Base-by-base conservation (phyloP, 2,888 invertebrate genomes). In the Ophion ventricosus region DNA sequence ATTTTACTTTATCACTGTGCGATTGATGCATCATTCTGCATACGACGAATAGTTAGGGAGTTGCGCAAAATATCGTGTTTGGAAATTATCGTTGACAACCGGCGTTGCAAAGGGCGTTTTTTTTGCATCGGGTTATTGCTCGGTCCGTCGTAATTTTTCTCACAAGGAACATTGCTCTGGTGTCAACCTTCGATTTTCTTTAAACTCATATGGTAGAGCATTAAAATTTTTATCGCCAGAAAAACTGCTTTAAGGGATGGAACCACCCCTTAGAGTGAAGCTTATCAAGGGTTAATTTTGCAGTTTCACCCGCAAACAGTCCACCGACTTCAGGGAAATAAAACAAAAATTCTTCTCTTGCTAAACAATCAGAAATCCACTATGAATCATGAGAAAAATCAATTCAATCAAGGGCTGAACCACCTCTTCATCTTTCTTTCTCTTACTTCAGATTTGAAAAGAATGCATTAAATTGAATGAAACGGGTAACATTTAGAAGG, bases 101-200 rank as follows among this genome's bases (percentile, higher is more conserved):
- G n/a, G n/a, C n/a, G n/a, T 82, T 54, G 17, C 26, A 70, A 72
- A 43, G 17, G 20, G 54, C 69, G 61, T 23, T 25, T 74, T n/a
- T 69, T 59, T 59, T 8, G 35, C 23, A 69, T 75, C 35, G 61
- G 76, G 63, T 70, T 70, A 26, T 49, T 61, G 7, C 49, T 43
- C 43, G 0, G 14, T 17, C 4, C 49, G 8, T 49, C 0, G 49
- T 14, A 14, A 49, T 49, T 49, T 14, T 14, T 49, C 17, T 49
- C 49, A 49, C 49, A 17, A 49, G 17, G 17, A 49, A 17, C 49
- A 17, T 49, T 3, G 2, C 49, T 49, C 3, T 49, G 49, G 49
- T 49, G 14, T 4, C 14, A 14, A 17, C 49, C 49, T 49, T 49
- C 35, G 8, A 49, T 11, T 17, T 49, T 49, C 17, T 17, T 17